phyloP scores from a whole-genome alignment of 2,888 invertebrate genomes.

The Acleris sparsana region DNA sequence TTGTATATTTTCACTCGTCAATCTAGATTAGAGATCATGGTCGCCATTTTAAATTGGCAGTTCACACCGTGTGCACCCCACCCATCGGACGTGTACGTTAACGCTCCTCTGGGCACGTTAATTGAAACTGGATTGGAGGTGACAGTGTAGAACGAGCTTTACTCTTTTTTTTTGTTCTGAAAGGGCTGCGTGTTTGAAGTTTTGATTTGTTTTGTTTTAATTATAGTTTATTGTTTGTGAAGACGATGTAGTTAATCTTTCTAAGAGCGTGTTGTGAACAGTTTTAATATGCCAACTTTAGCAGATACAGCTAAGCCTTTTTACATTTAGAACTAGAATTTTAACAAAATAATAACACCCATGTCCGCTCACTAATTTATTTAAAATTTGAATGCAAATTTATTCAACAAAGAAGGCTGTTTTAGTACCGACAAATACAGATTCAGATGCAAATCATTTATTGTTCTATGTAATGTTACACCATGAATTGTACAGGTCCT shows the following conservation, averaged over 20 bases:
- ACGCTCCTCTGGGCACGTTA: slow-evolving; percentile 79
- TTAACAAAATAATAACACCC: too few species aligned
- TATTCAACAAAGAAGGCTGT: too few species aligned
- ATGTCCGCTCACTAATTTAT: too few species aligned
- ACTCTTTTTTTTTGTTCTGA: slow-evolving; percentile 57
- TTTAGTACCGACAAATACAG: too few species aligned
- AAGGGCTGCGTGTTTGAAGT: slow-evolving; percentile 45
- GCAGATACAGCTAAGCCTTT: too few species aligned
- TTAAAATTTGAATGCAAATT: too few species aligned
- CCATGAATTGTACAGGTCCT: too few species aligned
- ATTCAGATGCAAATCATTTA: too few species aligned
- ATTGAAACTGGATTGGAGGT: slow-evolving; percentile 82
- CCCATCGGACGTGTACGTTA: slow-evolving; percentile 62
- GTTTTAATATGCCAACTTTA: too few species aligned
- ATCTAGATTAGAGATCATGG: slow-evolving; percentile 1
- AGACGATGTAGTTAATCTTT: background rate
- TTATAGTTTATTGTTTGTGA: background rate
- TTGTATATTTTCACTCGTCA: background rate
- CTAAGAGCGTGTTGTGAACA: too few species aligned
- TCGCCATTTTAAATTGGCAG: slow-evolving; percentile 12
- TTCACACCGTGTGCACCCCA: slow-evolving; percentile 50
- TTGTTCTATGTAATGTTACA: too few species aligned
- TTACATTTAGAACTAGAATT: too few species aligned
- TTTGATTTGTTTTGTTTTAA: slow-evolving; percentile 26
- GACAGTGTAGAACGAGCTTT: slow-evolving; percentile 77